These are phyloP conservation scores for Oncorhynchus keta DNA, from an alignment of 2,113 vertebrate genomes.

Conservation along the genomic window DNA sequence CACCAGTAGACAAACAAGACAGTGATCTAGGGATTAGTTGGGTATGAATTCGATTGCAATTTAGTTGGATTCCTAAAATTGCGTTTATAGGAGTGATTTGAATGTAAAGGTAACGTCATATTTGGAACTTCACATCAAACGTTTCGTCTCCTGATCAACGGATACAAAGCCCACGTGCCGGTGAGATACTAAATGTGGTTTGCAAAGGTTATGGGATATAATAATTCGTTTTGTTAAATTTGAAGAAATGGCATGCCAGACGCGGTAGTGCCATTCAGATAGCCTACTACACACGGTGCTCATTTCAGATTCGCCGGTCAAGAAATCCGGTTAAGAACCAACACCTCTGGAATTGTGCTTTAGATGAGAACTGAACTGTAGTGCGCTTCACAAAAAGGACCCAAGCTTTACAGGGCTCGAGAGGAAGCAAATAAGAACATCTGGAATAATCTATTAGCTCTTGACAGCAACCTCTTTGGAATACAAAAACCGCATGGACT, in stretches of 20 bases:
- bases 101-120: slow-evolving; percentile 10
- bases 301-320: slow-evolving; percentile 1
- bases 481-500: slow-evolving; percentile 20
- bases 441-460: slow-evolving; percentile 31
- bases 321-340: slow-evolving; percentile 31
- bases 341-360: slow-evolving; percentile 20
- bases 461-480: slow-evolving; percentile 16
- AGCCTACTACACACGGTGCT: not conserved
- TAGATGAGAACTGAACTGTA: slow-evolving; percentile 35
- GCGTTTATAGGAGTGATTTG: slow-evolving; percentile 17
- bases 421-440: slow-evolving; percentile 24
- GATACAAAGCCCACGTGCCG: not conserved
- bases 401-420: slow-evolving; percentile 30
- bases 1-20: slow-evolving; percentile 29
- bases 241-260: not conserved
- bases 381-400: slow-evolving; percentile 18
- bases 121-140: slow-evolving; percentile 20
- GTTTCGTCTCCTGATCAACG: slow-evolving; percentile 55
- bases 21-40: slow-evolving; percentile 15
- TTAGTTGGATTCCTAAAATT: slow-evolving; percentile 20
- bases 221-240: slow-evolving; percentile 27
- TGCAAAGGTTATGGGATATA: not conserved
- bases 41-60: slow-evolving; percentile 23
- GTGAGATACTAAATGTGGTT: not conserved
- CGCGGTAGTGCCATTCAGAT: slow-evolving; percentile 12